Base-by-base conservation (phyloP, 2,113 vertebrate genomes). In the Elgaria multicarinata region DNA sequence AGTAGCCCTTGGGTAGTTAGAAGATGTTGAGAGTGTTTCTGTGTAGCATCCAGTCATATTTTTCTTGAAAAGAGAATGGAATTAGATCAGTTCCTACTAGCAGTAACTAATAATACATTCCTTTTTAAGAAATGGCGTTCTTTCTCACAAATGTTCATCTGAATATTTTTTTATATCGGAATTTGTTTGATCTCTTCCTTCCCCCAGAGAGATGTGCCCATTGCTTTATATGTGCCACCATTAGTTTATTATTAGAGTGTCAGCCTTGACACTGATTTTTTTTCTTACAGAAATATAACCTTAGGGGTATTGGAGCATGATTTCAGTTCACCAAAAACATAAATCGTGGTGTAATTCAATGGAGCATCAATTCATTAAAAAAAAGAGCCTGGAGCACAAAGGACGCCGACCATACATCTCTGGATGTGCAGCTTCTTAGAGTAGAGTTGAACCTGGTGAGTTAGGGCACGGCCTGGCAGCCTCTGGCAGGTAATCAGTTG, bases 31-130 rank as follows among this genome's bases (percentile, higher is more conserved):
- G 9, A 72, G 2, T 90, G 20, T 64, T 92, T 91, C 36, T 92
- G 79, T 86, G 24, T 58, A 85, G 46, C 84, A 92, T 24, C 91
- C 36, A 87, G 66, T 33, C 36, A 89, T 33, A 2, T 92, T 24
- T 83, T 92, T 20, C 78, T 85, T 92, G 67, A 93, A 78, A 88
- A 85, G 50, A 74, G 74, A 95, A 91, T 89, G 2, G 83, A 91
- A 89, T 93, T 58, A 44, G 81, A 69, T 83, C 0, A 44, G 90
- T 91, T 93, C 87, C 75, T 81, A 46, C 28, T 79, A 4, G 6
- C 71, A 80, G 72, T 86, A 83, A 39, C 77, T 92, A 91, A 88
- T 86, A 92, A 91, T 92, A 81, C 88, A 94, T 87, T 33, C 16
- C 53, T 86, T 74, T 26, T 0, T 0, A 2, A 69, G 9, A 90